Percentiles rank a stretch among this genome's conserved stretches.
Evolutionary conservation across 2,113 vertebrate species (phyloP).

Genomic region (Scalopus aquaticus): DNA sequence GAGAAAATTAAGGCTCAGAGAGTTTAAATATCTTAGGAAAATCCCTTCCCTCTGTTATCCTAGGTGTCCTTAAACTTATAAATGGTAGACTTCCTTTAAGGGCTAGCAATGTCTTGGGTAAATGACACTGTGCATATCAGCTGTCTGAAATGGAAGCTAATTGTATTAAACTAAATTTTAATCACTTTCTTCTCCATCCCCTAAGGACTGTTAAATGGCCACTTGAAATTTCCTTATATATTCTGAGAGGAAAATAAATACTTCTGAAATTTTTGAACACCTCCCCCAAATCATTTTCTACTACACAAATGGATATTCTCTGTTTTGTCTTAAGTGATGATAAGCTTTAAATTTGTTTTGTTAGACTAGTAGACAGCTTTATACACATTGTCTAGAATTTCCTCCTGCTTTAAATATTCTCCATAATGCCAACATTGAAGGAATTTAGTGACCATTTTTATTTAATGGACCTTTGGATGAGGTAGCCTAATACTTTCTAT

Average conservation of each 20-base stretch:
- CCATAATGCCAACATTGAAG: background rate
- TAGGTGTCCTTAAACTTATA: background rate
- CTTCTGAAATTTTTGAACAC: slow-evolving; percentile 46
- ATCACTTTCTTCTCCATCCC: background rate
- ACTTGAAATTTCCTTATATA: slow-evolving; percentile 22
- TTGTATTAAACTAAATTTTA: background rate
- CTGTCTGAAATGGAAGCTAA: background rate
- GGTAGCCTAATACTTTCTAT: background rate
- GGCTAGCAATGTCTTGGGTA: background rate
- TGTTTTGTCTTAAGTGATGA: background rate
- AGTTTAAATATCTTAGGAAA: background rate
- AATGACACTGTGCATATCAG: background rate
- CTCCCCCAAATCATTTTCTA: background rate
- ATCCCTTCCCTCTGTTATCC: background rate
- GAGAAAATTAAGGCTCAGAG: background rate
- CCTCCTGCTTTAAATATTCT: slow-evolving; percentile 12
- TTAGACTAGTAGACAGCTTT: background rate
- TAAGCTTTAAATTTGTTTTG: background rate
- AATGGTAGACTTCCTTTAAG: background rate
- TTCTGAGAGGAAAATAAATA: slow-evolving; percentile 34
- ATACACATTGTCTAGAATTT: background rate
- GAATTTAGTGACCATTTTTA: background rate
- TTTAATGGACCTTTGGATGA: background rate
- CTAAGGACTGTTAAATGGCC: background rate
- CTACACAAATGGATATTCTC: background rate